Evolutionary conservation across 2,797 vertebrate species (phyloP).

Genomic region (Hypotaenidia okinawae): DNA sequence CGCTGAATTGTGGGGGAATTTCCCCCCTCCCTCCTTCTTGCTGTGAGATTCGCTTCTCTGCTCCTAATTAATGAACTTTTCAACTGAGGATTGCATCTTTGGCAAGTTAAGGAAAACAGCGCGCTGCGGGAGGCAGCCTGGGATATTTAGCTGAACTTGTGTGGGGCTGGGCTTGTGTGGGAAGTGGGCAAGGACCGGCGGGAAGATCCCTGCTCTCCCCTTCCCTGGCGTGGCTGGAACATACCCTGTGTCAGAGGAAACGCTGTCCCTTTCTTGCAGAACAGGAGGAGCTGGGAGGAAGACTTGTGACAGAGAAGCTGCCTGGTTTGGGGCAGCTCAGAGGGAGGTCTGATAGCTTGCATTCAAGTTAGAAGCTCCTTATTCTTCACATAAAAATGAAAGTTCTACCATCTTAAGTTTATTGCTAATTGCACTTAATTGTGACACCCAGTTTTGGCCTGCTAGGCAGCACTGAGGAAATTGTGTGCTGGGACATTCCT

Average conservation of each 20-base stretch:
- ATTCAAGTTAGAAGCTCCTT: neutral
- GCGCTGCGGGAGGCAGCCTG: neutral
- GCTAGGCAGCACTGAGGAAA: neutral
- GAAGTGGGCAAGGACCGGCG: fast-evolving
- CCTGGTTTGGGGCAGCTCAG: neutral
- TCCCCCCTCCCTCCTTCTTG: neutral
- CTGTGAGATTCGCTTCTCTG: conserved; percentile 20
- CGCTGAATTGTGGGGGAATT: neutral
- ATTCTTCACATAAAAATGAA: neutral
- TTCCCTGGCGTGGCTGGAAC: fast-evolving
- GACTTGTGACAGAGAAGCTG: neutral
- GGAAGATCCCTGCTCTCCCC: neutral
- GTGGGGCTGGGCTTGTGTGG: fast-evolving
- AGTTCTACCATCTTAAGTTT: neutral
- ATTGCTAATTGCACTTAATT: neutral
- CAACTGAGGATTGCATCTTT: neutral
- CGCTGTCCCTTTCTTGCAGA: neutral
- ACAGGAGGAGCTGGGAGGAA: neutral
- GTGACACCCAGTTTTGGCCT: neutral
- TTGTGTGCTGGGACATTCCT: neutral
- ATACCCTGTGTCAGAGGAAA: fast-evolving
- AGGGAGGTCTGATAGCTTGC: neutral
- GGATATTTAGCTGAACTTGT: neutral
- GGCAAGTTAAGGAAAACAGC: neutral
- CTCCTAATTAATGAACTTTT: conserved; percentile 25